These are phyloP conservation scores for Girardia tigrina DNA, from an alignment of 2,888 invertebrate genomes.

Conservation along the genomic window DNA sequence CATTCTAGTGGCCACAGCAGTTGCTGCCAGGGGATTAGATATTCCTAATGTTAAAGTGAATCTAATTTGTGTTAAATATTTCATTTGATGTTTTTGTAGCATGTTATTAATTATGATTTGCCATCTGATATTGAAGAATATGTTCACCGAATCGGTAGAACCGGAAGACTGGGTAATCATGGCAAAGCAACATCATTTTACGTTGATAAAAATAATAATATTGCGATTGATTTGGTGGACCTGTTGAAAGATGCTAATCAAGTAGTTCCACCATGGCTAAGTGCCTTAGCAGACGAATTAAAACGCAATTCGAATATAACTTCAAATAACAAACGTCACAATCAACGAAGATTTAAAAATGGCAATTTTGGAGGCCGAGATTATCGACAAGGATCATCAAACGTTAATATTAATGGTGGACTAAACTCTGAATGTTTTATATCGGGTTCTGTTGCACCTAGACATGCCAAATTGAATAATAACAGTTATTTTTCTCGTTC, in stretches of 20 bases:
- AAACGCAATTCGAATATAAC: background rate
- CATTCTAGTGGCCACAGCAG: slow-evolving; percentile 82
- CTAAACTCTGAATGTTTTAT: background rate
- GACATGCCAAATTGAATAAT: slow-evolving; percentile 12
- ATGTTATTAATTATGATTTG: slow-evolving; percentile 97
- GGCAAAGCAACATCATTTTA: slow-evolving; percentile 96
- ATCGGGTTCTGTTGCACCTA: slow-evolving; percentile 2
- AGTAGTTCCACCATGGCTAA: slow-evolving; percentile 71
- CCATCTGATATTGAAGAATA: slow-evolving; percentile 98
- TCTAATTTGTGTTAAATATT: background rate
- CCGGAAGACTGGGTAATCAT: slow-evolving; percentile 94
- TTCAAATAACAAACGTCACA: background rate
- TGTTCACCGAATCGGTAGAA: slow-evolving; percentile 91
- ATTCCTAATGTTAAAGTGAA: slow-evolving; percentile 33
- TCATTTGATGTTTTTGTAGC: slow-evolving; percentile 48
- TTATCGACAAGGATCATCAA: slow-evolving; percentile 30
- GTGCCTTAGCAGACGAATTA: slow-evolving; percentile 12
- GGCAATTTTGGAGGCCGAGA: slow-evolving; percentile 31
- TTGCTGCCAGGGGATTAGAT: slow-evolving; percentile 36
- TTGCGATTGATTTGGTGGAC: slow-evolving; percentile 78
- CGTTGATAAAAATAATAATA: slow-evolving; percentile 89
- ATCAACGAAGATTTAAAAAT: slow-evolving; percentile 11
- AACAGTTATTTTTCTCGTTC: background rate
- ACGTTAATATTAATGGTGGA: slow-evolving; percentile 7
- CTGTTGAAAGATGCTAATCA: slow-evolving; percentile 87